Evolutionary conservation across 2,888 invertebrate species (phyloP).

Genomic region (Chrysolina americana): DNA sequence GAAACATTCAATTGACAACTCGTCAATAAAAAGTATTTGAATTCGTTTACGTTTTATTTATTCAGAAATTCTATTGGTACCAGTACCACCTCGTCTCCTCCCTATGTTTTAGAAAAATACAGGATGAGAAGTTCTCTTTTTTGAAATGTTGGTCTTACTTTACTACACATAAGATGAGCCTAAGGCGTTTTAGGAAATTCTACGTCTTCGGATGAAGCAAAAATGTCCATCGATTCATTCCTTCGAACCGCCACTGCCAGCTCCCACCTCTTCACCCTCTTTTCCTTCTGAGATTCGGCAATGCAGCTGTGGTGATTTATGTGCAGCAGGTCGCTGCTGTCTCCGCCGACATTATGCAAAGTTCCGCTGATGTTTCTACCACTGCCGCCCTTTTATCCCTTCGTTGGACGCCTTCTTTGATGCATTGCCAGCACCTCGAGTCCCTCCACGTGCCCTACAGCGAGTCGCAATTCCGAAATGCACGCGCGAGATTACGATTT

Average conservation of each 20-base stretch:
- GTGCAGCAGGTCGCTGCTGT: slow-evolving; percentile 68
- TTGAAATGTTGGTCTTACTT: no score
- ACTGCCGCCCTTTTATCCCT: slow-evolving; percentile 57
- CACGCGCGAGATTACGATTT: slow-evolving; percentile 31
- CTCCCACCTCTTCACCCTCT: not conserved
- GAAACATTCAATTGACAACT: no score
- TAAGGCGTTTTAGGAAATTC: not conserved
- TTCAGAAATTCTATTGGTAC: no score
- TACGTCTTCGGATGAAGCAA: not conserved
- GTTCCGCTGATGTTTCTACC: slow-evolving; percentile 67
- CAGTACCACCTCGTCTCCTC: no score
- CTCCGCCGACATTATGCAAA: slow-evolving; percentile 70
- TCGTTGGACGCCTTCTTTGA: slow-evolving; percentile 40
- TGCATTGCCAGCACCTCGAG: slow-evolving; percentile 32
- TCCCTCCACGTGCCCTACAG: slow-evolving; percentile 22
- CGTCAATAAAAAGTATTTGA: no score
- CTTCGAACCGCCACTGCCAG: slow-evolving; percentile 13
- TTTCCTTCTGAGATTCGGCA: slow-evolving; percentile 36
- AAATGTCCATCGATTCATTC: not conserved
- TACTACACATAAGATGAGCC: not conserved
- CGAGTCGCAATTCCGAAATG: slow-evolving; percentile 16
- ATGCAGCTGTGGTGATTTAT: slow-evolving; percentile 67
- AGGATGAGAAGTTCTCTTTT: no score
- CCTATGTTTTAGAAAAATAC: no score
- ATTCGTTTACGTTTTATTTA: no score